Conservation (phyloP, 2,113 vertebrate species). For the Capreolus pygargus region DNA sequence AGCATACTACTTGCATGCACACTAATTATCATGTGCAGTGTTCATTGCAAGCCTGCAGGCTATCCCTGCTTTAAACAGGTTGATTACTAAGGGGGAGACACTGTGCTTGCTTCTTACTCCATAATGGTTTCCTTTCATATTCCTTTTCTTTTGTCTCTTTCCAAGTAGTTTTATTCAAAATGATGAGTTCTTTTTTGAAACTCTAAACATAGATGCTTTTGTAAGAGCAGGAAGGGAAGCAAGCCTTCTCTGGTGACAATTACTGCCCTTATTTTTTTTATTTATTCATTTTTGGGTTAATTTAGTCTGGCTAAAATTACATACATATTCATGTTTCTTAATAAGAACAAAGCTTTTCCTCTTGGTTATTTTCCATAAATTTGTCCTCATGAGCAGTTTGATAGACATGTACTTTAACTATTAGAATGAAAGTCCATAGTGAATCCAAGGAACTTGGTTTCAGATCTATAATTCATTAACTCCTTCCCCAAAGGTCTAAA, state of each 20-base stretch:
- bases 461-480: conserved; percentile 75
- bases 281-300: conserved; percentile 80
- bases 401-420: conserved; percentile 75
- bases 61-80: not conserved
- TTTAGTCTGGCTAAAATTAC: conserved; percentile 84
- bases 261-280: conserved; percentile 79
- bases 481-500: conserved; percentile 42
- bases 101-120: not conserved
- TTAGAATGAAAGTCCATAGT: conserved; percentile 68
- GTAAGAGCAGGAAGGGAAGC: not conserved
- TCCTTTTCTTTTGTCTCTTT: conserved; percentile 44
- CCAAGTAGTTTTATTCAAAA: conserved; percentile 27
- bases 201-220: conserved; percentile 21
- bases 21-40: not conserved
- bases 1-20: not conserved
- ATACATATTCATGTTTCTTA: conserved; percentile 86
- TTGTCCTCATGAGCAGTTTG: conserved; percentile 81
- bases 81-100: not conserved
- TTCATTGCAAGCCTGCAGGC: not conserved
- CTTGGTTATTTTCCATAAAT: conserved; percentile 84
- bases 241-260: conserved; percentile 53
- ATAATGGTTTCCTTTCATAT: not conserved
- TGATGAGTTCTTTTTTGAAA: conserved; percentile 35
- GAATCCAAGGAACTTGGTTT: conserved; percentile 57
- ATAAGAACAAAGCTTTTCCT: conserved; percentile 82